A percentile compares a stretch with the other conserved stretches of the same genome.
phyloP scores from a whole-genome alignment of 2,113 vertebrate genomes.

The Epinephelus cyanopodus region DNA sequence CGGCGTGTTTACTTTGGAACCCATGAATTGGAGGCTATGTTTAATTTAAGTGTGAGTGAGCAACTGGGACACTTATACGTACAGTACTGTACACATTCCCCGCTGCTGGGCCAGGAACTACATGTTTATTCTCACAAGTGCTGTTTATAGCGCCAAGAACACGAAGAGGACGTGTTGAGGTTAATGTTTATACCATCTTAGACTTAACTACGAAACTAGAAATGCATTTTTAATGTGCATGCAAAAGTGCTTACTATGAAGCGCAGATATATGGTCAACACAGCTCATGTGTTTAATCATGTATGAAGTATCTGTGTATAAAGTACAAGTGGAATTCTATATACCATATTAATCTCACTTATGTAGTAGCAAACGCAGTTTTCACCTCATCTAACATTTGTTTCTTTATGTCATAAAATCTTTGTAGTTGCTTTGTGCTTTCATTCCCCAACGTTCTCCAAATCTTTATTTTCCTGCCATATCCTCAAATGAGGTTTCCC shows the following conservation, averaged over 20 bases:
- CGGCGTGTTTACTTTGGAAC: constrained; percentile 4
- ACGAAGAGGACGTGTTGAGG: constrained; percentile 1
- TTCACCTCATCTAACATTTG: no score
- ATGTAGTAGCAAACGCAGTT: not conserved
- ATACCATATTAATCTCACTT: not conserved
- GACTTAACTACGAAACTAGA: constrained; percentile 8
- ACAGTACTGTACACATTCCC: constrained; percentile 2
- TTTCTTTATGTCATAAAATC: not conserved
- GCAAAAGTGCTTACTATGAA: constrained; percentile 36
- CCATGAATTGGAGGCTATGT: not conserved
- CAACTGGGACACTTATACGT: constrained; percentile 33
- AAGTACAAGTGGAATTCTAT: not conserved
- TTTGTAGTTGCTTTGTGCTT: not conserved
- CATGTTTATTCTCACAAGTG: constrained; percentile 1
- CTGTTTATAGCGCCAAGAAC: constrained; percentile 24
- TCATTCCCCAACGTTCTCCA: not conserved
- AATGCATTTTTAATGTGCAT: constrained; percentile 47
- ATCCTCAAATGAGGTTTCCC: not conserved
- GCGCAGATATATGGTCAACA: constrained; percentile 12
- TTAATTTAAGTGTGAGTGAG: constrained; percentile 37
- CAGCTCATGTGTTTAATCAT: constrained; percentile 49
- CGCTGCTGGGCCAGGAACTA: not conserved
- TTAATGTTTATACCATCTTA: not conserved
- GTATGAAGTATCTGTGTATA: constrained; percentile 34
- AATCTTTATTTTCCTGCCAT: not conserved